Conservation (phyloP, 1,140 invertebrate species). For the Drosophila takahashii region DNA sequence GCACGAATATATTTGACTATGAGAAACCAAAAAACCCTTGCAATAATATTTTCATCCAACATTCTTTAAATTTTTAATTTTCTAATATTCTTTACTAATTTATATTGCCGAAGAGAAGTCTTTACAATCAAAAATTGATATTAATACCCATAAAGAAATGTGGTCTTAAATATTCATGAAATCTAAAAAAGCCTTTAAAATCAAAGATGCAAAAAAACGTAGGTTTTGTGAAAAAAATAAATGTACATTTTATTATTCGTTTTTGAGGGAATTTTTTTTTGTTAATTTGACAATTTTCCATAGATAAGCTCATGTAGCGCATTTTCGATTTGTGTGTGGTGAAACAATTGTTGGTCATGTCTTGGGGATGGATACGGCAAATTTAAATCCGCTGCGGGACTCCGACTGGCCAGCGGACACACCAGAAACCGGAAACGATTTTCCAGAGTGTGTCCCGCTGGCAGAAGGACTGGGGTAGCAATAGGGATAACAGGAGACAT, state of each 20-base stretch:
- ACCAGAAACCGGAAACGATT: background rate
- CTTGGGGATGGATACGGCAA: slow-evolving; percentile 26
- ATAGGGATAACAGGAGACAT: slow-evolving; percentile 1
- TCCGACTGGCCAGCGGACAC: background rate
- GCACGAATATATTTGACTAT: no score
- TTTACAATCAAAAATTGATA: no score
- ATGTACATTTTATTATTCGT: slow-evolving; percentile 42
- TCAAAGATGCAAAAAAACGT: no score
- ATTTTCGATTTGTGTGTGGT: slow-evolving; percentile 9
- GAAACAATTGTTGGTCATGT: slow-evolving; percentile 7
- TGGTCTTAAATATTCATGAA: no score
- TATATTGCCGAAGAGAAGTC: no score
- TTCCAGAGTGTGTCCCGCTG: background rate
- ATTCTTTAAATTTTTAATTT: no score
- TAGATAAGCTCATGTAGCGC: slow-evolving; percentile 27
- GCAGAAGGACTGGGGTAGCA: background rate
- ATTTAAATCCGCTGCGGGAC: slow-evolving; percentile 24
- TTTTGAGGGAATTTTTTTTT: slow-evolving; percentile 14
- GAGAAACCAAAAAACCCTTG: no score
- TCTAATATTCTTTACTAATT: no score
- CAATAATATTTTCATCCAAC: no score
- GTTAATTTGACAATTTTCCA: slow-evolving; percentile 40
- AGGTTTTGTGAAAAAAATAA: slow-evolving; percentile 47
- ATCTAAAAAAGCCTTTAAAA: no score
- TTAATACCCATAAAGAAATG: no score